Evolutionary conservation across 2,888 invertebrate species (phyloP).

Genomic region (Meiosimyza decipiens): DNA sequence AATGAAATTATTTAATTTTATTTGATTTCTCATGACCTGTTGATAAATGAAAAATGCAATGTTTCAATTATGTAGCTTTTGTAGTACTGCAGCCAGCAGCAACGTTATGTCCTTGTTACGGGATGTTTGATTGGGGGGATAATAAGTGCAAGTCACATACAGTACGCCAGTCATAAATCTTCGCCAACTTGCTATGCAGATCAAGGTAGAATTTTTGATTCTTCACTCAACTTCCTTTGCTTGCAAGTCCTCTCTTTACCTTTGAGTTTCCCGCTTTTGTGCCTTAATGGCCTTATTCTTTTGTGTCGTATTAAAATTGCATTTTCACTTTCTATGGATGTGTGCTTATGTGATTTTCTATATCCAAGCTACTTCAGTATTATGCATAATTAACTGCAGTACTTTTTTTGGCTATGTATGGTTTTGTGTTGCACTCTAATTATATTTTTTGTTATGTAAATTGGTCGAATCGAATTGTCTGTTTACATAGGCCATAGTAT

Average conservation of each 20-base stretch:
- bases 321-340: background rate
- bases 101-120: background rate
- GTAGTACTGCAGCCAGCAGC: background rate
- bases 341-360: no score
- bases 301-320: constrained; percentile 19
- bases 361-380: background rate
- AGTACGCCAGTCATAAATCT: background rate
- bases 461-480: no score
- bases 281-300: background rate
- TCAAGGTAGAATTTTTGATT: constrained; percentile 8
- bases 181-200: background rate
- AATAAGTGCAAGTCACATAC: no score
- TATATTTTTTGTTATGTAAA: no score
- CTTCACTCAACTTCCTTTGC: background rate
- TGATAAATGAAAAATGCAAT: constrained; percentile 8
- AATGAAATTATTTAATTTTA: background rate
- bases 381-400: constrained; percentile 28
- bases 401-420: no score
- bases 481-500: no score
- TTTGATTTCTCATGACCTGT: constrained; percentile 17
- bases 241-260: background rate
- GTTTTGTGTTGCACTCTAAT: no score
- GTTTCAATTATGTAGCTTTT: background rate
- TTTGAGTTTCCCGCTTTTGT: background rate
- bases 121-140: no score